Conservation (phyloP, 2,888 invertebrate genomes). For the Drosophila limbata region DNA sequence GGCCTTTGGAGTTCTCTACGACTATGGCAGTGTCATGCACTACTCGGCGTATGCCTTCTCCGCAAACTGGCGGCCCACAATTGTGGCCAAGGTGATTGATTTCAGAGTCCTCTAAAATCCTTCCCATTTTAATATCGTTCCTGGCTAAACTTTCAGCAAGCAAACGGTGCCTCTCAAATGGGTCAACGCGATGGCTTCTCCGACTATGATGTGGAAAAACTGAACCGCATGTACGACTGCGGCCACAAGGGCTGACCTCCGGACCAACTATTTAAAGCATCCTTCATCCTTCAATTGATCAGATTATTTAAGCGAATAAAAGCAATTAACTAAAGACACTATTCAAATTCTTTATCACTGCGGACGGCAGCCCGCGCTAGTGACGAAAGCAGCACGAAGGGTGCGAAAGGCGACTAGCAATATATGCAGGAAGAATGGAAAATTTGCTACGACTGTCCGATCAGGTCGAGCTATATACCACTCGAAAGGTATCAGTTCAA, state of each 20-base stretch:
- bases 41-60: constrained; percentile 93
- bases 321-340: constrained; percentile 3
- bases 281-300: constrained; percentile 40
- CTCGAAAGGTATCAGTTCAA: too few relatives aligned
- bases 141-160: constrained; percentile 48
- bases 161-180: constrained; percentile 85
- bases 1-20: constrained; percentile 90
- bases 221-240: constrained; percentile 92
- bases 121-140: too few relatives aligned
- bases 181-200: constrained; percentile 92
- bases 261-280: constrained; percentile 69
- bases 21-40: constrained; percentile 94
- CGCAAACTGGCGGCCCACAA: constrained; percentile 89
- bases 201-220: constrained; percentile 89
- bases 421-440: too few relatives aligned
- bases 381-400: too few relatives aligned
- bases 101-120: not conserved
- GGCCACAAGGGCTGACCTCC: constrained; percentile 35
- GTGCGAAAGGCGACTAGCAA: too few relatives aligned
- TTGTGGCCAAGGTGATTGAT: constrained; percentile 88
- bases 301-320: constrained; percentile 50
- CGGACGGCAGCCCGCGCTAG: too few relatives aligned
- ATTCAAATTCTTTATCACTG: not conserved
- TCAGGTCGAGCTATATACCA: too few relatives aligned
- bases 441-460: too few relatives aligned